Evolutionary conservation across 2,113 vertebrate genomes (phyloP).

Genomic region (Thunnus thynnus): DNA sequence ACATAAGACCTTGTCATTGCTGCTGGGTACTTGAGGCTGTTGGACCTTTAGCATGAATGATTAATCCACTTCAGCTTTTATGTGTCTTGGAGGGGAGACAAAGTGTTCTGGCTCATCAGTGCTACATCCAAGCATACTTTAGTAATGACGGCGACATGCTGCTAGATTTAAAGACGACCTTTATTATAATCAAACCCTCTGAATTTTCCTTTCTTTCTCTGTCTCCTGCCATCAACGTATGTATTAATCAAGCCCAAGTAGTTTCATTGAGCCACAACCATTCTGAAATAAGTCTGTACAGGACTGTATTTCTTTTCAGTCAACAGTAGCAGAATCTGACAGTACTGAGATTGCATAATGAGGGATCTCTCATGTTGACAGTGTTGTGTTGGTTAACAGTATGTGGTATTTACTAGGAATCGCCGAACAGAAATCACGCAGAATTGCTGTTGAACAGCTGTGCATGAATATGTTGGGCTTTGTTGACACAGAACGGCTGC

Average conservation of each 20-base stretch:
- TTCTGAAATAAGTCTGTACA: not conserved
- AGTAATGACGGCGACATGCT: constrained; percentile 22
- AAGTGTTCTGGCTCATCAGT: constrained; percentile 48
- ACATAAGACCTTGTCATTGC: constrained; percentile 25
- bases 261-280: not conserved
- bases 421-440: constrained; percentile 10
- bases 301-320: not conserved
- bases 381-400: constrained; percentile 1
- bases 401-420: constrained; percentile 14
- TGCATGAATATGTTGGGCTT: constrained; percentile 8
- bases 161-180: constrained; percentile 21
- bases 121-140: constrained; percentile 38
- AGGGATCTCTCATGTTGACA: not conserved
- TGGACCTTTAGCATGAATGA: constrained; percentile 59
- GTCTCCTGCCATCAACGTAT: not conserved
- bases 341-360: not conserved
- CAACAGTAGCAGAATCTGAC: not conserved
- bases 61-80: constrained; percentile 61
- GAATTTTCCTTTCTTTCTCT: constrained; percentile 1
- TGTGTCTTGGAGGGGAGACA: constrained; percentile 48
- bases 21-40: constrained; percentile 37
- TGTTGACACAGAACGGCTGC: constrained; percentile 7
- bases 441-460: constrained; percentile 12
- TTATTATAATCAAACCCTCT: constrained; percentile 6
- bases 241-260: not conserved